Base-by-base conservation (phyloP, 2,888 invertebrate genomes). In the Cheilosia variabilis region DNA sequence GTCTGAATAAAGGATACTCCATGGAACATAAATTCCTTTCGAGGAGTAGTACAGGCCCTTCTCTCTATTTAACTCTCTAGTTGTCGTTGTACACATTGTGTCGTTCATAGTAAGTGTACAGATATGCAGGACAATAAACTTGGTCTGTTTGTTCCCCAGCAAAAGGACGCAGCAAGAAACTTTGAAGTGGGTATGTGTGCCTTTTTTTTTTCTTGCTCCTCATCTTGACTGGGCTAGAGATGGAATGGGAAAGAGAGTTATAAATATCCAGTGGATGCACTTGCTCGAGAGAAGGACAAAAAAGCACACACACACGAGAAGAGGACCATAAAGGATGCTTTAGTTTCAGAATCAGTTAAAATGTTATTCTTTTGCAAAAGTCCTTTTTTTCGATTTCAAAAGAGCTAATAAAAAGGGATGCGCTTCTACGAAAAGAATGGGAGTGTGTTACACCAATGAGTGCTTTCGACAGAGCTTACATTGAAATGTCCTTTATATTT, bases 11-110 rank as follows among this genome's bases (percentile, higher is more conserved):
- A 62, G 79, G 84, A 84, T 79, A 52, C 75, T 84, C 84, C 68
- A 79, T 84, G 79, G 69, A 62, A 79, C 79, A 84, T 79, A 84
- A 84, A 84, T 84, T 84, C 84, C 57, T 84, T 84, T 84, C 60
- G 62, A 79, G 75, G 17, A 79, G 75, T 73, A 72, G 52, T 68
- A 37, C 19, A 47, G 47, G 9, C 57, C 60, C 45, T 50, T 77
- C 72, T 78, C 66, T 63, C 66, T 78, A 71, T 84, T 84, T 84
- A 75, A 75, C 84, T 62, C 55, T 72, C 53, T 43, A 13, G 31
- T 69, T 53, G 41, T 69, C 27, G 81, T 52, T 81, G 27, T 45
- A 84, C 62, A 79, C 60, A 58, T 57, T 75, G 65, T 75, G 37
- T 52, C 52, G 47, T 66, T 66, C 77, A 50, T 50, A 68, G 73